Conservation (phyloP, 2,113 vertebrate species). For the Mastomys coucha region DNA sequence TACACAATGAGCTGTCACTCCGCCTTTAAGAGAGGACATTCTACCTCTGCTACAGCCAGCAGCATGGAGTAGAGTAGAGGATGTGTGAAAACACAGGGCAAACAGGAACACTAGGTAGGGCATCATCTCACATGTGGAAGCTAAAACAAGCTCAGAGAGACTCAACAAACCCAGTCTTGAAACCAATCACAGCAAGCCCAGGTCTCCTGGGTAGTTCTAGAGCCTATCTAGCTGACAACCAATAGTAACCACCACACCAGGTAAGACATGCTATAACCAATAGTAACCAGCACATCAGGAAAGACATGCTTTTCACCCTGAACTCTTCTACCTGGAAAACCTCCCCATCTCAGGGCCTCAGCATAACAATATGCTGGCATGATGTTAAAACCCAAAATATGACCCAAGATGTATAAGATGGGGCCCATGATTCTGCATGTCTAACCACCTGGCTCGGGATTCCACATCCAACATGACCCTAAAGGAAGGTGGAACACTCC, state of each 20-base stretch:
- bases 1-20: background rate
- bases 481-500: background rate
- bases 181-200: background rate
- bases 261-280: background rate
- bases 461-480: background rate
- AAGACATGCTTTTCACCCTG: no score
- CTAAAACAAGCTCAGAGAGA: background rate
- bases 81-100: background rate
- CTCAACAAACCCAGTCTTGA: background rate
- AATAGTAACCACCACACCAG: no score
- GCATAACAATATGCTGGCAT: background rate
- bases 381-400: background rate
- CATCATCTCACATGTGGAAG: background rate
- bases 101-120: rapidly evolving
- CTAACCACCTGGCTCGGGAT: rapidly evolving
- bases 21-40: background rate
- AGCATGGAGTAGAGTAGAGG: background rate
- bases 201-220: background rate
- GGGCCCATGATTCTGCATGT: rapidly evolving
- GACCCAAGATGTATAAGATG: no score
- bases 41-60: no score
- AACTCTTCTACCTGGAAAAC: background rate
- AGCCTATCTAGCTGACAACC: no score
- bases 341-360: background rate
- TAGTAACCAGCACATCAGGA: background rate